These are phyloP conservation scores for Deroptyus accipitrinus DNA, from an alignment of 2,113 vertebrate genomes.

Conservation along the genomic window DNA sequence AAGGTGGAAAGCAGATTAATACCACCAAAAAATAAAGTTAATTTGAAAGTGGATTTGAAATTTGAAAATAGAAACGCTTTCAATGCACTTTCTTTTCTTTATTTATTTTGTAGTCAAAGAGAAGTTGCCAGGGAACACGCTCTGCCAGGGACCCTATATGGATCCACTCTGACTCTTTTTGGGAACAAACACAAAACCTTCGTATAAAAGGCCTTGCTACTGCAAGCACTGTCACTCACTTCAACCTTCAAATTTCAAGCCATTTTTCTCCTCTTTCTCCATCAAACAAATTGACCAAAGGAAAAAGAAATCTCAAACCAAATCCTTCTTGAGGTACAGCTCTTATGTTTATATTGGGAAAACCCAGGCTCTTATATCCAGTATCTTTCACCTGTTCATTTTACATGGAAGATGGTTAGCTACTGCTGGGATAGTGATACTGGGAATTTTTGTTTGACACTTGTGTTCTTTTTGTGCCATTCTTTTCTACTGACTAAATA, in stretches of 20 bases:
- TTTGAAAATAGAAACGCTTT: not conserved
- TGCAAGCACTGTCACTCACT: not conserved
- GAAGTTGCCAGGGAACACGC: conserved; percentile 36
- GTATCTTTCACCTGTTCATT: not conserved
- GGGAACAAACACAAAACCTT: not conserved
- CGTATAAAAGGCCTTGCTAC: not conserved
- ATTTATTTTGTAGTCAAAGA: conserved; percentile 18
- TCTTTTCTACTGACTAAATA: not conserved
- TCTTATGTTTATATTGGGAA: not conserved
- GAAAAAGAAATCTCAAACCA: not conserved
- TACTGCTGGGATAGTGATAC: not conserved
- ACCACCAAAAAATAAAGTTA: not conserved
- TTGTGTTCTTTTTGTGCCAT: not conserved
- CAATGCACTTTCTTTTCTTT: not conserved
- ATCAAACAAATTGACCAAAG: not conserved
- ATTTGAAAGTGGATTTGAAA: not conserved
- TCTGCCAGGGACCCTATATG: not conserved
- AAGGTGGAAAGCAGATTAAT: not conserved
- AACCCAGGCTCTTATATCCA: not conserved
- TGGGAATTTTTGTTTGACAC: not conserved
- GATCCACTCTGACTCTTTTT: conserved; percentile 10
- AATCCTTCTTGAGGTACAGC: not conserved
- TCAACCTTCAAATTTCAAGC: not conserved
- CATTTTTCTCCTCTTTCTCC: not conserved
- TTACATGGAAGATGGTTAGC: not conserved